These are phyloP conservation scores for Orussus abietinus DNA, from an alignment of 1,140 invertebrate genomes.

Conservation along the genomic window DNA sequence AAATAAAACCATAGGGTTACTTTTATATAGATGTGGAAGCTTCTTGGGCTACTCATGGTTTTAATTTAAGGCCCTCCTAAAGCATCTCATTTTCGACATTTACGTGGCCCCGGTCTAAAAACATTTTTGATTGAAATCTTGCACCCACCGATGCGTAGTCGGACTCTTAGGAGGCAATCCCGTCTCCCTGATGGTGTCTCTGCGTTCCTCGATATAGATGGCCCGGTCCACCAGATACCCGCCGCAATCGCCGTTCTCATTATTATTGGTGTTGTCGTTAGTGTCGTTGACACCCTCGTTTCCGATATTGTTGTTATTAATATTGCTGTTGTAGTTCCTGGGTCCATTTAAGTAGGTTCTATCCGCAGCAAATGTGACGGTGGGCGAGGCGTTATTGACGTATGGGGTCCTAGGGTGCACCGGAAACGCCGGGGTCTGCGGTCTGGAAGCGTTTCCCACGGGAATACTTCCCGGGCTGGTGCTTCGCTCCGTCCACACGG, in stretches of 20 bases:
- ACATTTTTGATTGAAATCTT: too few relatives aligned
- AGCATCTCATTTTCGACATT: too few relatives aligned
- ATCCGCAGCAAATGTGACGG: slow-evolving; percentile 54
- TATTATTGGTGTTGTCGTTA: slow-evolving; percentile 35
- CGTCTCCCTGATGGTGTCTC: slow-evolving; percentile 56
- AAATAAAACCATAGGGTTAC: too few relatives aligned
- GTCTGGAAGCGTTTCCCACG: slow-evolving; percentile 57
- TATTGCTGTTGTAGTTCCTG: slow-evolving; percentile 40
- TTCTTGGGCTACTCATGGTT: too few relatives aligned
- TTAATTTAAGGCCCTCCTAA: too few relatives aligned
- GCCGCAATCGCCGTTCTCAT: slow-evolving; percentile 24
- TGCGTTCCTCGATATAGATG: slow-evolving; percentile 48
- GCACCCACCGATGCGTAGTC: slow-evolving; percentile 63
- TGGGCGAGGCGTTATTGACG: slow-evolving; percentile 60
- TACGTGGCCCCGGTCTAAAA: too few relatives aligned
- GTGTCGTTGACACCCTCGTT: slow-evolving; percentile 15
- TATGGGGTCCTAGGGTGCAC: slow-evolving; percentile 85
- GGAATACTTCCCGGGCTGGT: slow-evolving; percentile 55
- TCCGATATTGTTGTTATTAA: slow-evolving; percentile 32
- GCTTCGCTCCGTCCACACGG: slow-evolving; percentile 59
- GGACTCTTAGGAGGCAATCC: slow-evolving; percentile 68
- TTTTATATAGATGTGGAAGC: too few relatives aligned
- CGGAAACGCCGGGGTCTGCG: slow-evolving; percentile 86
- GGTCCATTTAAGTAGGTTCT: slow-evolving; percentile 30
- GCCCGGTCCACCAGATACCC: slow-evolving; percentile 41